Percentiles rank a stretch among this genome's conserved stretches.
Evolutionary conservation across 2,797 vertebrate species (phyloP).

Genomic region (Manis crassicaudata): DNA sequence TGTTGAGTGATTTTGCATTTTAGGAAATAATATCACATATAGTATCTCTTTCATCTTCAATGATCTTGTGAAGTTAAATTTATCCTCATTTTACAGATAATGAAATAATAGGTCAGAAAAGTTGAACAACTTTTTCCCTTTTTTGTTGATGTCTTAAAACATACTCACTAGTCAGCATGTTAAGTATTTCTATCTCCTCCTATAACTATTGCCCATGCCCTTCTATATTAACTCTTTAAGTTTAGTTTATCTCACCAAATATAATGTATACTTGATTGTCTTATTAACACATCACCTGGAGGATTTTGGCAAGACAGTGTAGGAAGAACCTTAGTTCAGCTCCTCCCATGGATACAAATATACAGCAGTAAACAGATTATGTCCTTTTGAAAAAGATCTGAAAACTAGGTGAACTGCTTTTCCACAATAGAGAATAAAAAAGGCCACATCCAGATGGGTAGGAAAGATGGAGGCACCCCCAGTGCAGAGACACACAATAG

Average conservation of each 20-base stretch:
- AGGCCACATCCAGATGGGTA: neutral
- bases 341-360: neutral
- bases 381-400: neutral
- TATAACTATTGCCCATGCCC: neutral
- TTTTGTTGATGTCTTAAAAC: neutral
- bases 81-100: constrained; percentile 19
- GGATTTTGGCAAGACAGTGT: neutral
- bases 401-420: neutral
- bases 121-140: neutral
- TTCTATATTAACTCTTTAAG: neutral
- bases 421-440: neutral
- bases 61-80: neutral
- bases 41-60: neutral
- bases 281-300: neutral
- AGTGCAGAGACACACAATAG: neutral
- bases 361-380: neutral
- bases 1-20: neutral
- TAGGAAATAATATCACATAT: neutral
- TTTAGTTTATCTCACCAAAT: neutral
- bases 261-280: neutral
- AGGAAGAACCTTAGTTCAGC: neutral
- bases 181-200: neutral
- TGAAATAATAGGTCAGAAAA: neutral
- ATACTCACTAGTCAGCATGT: neutral
- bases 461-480: neutral